Percentiles rank a stretch among this genome's conserved stretches.
Evolutionary conservation across 2,113 vertebrate species (phyloP).

Genomic region (Reinhardtius hippoglossoides): DNA sequence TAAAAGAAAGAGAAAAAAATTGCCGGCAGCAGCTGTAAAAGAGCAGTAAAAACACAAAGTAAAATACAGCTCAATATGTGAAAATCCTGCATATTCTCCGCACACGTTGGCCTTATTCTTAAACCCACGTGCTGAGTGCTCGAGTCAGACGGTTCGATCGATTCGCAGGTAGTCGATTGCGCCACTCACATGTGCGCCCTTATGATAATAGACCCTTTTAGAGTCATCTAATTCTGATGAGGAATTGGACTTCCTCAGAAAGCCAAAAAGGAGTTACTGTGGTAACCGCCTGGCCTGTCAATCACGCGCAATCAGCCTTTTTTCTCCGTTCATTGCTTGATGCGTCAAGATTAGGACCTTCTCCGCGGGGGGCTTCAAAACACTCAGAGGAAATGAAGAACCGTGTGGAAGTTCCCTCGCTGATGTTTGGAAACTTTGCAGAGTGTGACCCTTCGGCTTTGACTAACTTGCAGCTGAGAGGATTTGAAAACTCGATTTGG

Average conservation of each 20-base stretch:
- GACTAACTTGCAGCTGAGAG: constrained; percentile 58
- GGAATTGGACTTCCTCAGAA: constrained; percentile 82
- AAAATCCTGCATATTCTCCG: constrained; percentile 28
- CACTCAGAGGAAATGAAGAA: constrained; percentile 83
- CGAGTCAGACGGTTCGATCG: constrained; percentile 68
- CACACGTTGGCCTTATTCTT: constrained; percentile 45
- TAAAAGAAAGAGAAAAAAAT: constrained; percentile 22
- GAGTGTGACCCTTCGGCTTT: constrained; percentile 68
- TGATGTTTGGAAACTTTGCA: constrained; percentile 85
- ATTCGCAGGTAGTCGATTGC: constrained; percentile 74
- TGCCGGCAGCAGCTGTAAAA: constrained; percentile 1
- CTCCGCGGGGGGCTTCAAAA: constrained; percentile 79
- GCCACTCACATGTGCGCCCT: constrained; percentile 71
- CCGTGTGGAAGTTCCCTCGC: constrained; percentile 73
- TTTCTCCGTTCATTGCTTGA: constrained; percentile 81
- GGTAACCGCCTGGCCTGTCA: constrained; percentile 84
- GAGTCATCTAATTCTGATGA: constrained; percentile 82
- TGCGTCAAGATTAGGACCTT: constrained; percentile 85
- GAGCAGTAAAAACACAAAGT: not conserved
- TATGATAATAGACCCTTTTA: constrained; percentile 81
- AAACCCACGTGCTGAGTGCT: constrained; percentile 55
- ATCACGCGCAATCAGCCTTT: constrained; percentile 86
- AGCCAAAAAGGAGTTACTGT: constrained; percentile 83
- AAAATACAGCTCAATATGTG: constrained; percentile 22
- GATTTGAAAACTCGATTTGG: constrained; percentile 45